These are phyloP conservation scores for Ia io DNA, from an alignment of 2,113 vertebrate genomes.

Conservation along the genomic window DNA sequence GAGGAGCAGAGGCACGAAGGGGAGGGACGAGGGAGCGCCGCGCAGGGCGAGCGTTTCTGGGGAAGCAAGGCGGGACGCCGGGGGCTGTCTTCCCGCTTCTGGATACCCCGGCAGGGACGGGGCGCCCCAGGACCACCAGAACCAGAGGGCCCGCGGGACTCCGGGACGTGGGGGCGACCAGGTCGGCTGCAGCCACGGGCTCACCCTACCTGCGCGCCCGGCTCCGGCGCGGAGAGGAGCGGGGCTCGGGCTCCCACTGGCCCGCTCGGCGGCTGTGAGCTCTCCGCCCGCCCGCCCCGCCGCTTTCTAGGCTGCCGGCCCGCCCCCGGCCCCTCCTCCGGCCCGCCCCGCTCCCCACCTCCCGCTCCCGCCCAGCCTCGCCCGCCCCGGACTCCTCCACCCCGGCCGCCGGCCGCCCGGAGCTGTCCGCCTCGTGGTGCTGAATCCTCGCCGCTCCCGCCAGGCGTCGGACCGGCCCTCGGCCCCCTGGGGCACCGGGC, in stretches of 20 bases:
- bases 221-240: constrained; percentile 46
- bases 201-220: constrained; percentile 72
- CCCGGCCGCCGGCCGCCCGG: background rate
- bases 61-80: constrained; percentile 47
- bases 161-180: background rate
- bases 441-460: constrained; percentile 38
- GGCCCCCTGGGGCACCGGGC: background rate
- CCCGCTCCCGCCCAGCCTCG: background rate
- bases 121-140: constrained; percentile 23
- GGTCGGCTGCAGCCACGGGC: constrained; percentile 5
- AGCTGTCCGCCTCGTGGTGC: constrained; percentile 71
- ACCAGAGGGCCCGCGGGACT: background rate
- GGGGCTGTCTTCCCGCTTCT: constrained; percentile 40
- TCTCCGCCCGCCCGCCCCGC: constrained; percentile 35
- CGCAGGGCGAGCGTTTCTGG: background rate
- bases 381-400: background rate
- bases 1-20: background rate
- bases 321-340: constrained; percentile 63
- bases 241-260: constrained; percentile 6
- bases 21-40: background rate
- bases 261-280: constrained; percentile 42
- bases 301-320: constrained; percentile 63
- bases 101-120: background rate
- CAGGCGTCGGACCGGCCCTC: background rate
- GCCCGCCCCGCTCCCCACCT: background rate